Conservation (phyloP, 2,797 vertebrate genomes). For the Eupleurogrammus muticus region DNA sequence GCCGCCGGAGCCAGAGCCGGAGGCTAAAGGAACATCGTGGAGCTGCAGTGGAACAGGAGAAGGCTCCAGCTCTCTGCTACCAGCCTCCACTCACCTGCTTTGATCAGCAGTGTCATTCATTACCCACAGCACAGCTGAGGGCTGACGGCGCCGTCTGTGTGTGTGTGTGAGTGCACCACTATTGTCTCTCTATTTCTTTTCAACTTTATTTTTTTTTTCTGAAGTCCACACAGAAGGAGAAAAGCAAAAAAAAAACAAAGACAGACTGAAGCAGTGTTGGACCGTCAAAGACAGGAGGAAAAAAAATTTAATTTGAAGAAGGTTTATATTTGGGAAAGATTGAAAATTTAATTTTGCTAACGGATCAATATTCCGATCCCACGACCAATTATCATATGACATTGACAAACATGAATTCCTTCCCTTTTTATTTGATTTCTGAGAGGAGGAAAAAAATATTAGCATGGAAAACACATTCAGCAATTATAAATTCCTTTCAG, state of each 20-base stretch:
- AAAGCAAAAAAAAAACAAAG: neutral
- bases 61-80: conserved; percentile 58
- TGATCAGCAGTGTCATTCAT: conserved; percentile 84
- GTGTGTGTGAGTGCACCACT: conserved; percentile 26
- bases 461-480: conserved; percentile 40
- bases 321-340: conserved; percentile 58
- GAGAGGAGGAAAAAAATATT: conserved; percentile 36
- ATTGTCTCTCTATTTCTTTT: conserved; percentile 43
- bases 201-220: conserved; percentile 25
- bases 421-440: conserved; percentile 51
- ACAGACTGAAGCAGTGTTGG: neutral
- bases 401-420: conserved; percentile 57
- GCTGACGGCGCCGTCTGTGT: conserved; percentile 34
- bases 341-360: conserved; percentile 60
- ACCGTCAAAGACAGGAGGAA: conserved; percentile 6
- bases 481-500: conserved; percentile 38
- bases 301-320: conserved; percentile 48
- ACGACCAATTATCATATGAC: conserved; percentile 53
- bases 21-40: conserved; percentile 52
- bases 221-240: conserved; percentile 25
- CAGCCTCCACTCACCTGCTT: conserved; percentile 74
- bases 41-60: conserved; percentile 58
- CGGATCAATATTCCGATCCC: conserved; percentile 57
- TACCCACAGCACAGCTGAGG: conserved; percentile 71
- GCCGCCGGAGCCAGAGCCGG: conserved; percentile 48